Evolutionary conservation across 2,888 invertebrate species (phyloP).

Genomic region (Physocephala rufipes): DNA sequence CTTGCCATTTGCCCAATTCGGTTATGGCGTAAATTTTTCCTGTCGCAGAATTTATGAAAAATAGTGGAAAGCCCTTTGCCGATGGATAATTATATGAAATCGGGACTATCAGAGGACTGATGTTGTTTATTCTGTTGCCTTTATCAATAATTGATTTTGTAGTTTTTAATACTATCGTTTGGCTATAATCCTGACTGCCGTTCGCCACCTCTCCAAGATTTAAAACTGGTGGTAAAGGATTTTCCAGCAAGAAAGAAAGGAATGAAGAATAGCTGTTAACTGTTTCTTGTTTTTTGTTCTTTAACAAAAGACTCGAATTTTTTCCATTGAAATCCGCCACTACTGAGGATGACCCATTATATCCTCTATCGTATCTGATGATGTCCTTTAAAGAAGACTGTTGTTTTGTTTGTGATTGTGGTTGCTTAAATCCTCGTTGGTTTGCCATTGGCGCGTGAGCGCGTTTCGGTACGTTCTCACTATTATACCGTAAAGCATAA

Average conservation of each 20-base stretch:
- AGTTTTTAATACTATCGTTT: not conserved
- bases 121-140: not conserved
- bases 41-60: constrained; percentile 61
- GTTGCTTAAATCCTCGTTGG: not conserved
- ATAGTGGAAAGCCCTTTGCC: constrained; percentile 55
- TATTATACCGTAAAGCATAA: constrained; percentile 54
- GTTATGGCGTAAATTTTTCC: constrained; percentile 62
- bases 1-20: constrained; percentile 52
- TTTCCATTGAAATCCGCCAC: too few relatives aligned
- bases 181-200: not conserved
- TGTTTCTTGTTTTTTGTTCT: too few relatives aligned
- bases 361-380: too few relatives aligned
- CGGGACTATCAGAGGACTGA: not conserved
- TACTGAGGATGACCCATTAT: too few relatives aligned
- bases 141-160: not conserved
- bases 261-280: too few relatives aligned
- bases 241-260: too few relatives aligned
- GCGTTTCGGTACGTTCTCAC: not conserved
- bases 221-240: not conserved
- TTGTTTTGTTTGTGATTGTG: not conserved
- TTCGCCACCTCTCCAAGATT: not conserved
- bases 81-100: constrained; percentile 34
- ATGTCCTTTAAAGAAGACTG: too few relatives aligned
- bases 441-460: not conserved
- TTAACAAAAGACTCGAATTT: too few relatives aligned